Evolutionary conservation across 2,113 vertebrate species (phyloP).

Genomic region (Solea senegalensis): DNA sequence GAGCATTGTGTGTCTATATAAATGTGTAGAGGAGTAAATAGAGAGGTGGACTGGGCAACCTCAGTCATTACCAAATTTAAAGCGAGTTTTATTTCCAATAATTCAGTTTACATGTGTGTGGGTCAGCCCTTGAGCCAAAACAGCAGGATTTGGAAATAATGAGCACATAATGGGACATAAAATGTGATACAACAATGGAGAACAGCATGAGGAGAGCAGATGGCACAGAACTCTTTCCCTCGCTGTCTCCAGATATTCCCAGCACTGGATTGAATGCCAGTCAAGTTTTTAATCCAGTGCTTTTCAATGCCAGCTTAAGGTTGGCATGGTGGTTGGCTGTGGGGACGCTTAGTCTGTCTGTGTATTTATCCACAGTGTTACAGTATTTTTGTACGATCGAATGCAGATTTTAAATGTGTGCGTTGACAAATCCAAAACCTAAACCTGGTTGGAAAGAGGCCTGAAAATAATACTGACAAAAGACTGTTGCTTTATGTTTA

Average conservation of each 20-base stretch:
- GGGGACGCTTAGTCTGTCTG: too few relatives aligned
- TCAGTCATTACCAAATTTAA: slow-evolving; percentile 38
- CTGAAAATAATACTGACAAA: too few relatives aligned
- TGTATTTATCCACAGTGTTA: not conserved
- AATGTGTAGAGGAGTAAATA: not conserved
- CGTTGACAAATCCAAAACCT: too few relatives aligned
- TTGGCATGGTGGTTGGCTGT: not conserved
- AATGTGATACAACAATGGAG: too few relatives aligned
- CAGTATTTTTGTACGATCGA: too few relatives aligned
- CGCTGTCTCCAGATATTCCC: not conserved
- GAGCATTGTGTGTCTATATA: not conserved
- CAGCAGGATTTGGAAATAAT: not conserved
- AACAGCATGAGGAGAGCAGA: not conserved
- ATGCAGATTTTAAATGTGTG: too few relatives aligned
- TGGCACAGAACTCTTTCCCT: not conserved
- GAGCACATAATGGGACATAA: not conserved
- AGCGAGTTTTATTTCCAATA: slow-evolving; percentile 16
- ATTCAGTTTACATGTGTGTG: not conserved
- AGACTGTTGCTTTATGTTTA: too few relatives aligned
- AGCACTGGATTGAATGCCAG: not conserved
- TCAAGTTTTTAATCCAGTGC: not conserved
- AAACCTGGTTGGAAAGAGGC: too few relatives aligned
- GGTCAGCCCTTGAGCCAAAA: not conserved
- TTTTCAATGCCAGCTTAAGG: not conserved
- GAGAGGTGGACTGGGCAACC: not conserved